phyloP scores from a whole-genome alignment of 92 coral and sea anemone species.

The Parazoanthus darwini region DNA sequence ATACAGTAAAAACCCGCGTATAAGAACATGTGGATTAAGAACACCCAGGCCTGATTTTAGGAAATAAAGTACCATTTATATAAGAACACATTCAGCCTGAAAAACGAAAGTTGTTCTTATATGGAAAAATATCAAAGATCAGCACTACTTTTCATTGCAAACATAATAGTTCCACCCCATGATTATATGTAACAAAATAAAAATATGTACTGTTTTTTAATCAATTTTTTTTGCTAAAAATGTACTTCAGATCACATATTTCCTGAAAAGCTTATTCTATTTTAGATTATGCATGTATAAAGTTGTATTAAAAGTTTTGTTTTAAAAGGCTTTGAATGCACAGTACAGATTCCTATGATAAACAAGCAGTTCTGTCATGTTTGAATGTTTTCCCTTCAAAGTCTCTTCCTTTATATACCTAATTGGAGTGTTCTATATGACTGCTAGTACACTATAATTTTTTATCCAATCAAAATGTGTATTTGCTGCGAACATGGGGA shows the following conservation, averaged over 20 bases:
- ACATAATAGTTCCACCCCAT: too few species aligned
- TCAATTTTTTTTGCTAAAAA: background rate
- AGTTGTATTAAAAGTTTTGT: slow-evolving; percentile 34
- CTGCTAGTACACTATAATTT: too few species aligned
- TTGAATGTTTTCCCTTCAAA: too few species aligned
- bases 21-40: too few species aligned
- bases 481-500: slow-evolving; percentile 24
- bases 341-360: background rate
- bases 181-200: background rate
- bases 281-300: slow-evolving; percentile 19
- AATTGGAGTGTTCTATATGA: too few species aligned
- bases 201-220: background rate
- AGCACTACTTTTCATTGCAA: background rate
- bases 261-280: slow-evolving; percentile 20
- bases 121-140: background rate
- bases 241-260: slow-evolving; percentile 15
- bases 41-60: too few species aligned
- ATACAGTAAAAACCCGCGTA: too few species aligned
- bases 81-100: too few species aligned
- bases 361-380: too few species aligned
- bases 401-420: too few species aligned
- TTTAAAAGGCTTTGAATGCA: slow-evolving; percentile 12
- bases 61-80: too few species aligned
- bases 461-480: slow-evolving; percentile 4
- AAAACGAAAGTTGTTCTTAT: too few species aligned